Evolutionary conservation across 2,888 invertebrate species (phyloP).

Genomic region (Lithosia quadra): DNA sequence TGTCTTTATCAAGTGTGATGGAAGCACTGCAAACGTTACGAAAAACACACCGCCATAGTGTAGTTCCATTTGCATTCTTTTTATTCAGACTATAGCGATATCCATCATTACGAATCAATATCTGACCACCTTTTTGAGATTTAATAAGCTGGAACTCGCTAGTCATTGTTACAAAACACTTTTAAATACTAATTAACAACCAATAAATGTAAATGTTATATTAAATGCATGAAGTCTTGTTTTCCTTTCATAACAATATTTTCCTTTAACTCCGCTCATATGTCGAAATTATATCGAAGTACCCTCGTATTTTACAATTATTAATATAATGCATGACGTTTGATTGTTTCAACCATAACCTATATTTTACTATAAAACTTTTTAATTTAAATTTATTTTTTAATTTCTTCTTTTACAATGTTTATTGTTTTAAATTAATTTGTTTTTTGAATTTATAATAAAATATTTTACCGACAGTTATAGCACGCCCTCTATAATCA

Average conservation of each 20-base stretch:
- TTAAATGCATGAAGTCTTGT: neutral
- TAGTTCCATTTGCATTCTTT: conserved; percentile 20
- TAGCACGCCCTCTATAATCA: too few relatives aligned
- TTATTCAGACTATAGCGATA: conserved; percentile 21
- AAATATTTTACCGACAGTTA: too few relatives aligned
- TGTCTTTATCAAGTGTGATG: conserved; percentile 20
- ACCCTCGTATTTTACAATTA: conserved; percentile 1
- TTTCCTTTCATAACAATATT: neutral
- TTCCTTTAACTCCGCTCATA: neutral
- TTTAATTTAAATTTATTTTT: too few relatives aligned
- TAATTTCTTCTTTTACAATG: too few relatives aligned
- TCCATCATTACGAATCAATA: conserved; percentile 17
- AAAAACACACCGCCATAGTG: conserved; percentile 23
- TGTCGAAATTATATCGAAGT: neutral
- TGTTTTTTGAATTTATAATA: too few relatives aligned
- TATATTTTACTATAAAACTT: too few relatives aligned
- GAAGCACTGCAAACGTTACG: conserved; percentile 19
- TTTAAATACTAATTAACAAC: neutral
- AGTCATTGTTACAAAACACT: neutral
- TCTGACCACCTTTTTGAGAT: conserved; percentile 18
- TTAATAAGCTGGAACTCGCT: conserved; percentile 10
- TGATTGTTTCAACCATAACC: too few relatives aligned
- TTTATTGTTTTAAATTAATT: too few relatives aligned
- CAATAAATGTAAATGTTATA: neutral
- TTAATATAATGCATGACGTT: neutral